phyloP scores from a whole-genome alignment of 2,888 invertebrate species.

The Diachrysia chrysitis region DNA sequence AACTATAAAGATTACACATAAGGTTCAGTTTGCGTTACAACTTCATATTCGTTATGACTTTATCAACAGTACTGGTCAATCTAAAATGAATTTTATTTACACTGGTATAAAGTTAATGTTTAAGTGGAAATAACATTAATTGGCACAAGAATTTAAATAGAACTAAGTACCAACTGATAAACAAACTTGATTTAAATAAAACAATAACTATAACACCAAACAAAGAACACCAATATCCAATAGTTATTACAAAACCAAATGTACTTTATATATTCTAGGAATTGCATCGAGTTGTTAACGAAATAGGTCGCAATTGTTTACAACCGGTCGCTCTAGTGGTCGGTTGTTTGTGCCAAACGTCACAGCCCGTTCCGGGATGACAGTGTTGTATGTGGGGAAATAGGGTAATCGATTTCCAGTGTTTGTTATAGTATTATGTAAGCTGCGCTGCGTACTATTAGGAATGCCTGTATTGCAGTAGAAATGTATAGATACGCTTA shows the following conservation, averaged over 20 bases:
- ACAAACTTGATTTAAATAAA: too few species aligned
- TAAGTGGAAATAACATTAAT: too few species aligned
- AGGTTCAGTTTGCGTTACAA: too few species aligned
- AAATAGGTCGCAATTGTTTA: constrained; percentile 55
- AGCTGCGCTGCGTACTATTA: constrained; percentile 9
- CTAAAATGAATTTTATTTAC: too few species aligned
- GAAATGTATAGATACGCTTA: neutral
- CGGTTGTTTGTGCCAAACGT: constrained; percentile 44
- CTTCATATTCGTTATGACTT: too few species aligned
- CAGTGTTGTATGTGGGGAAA: constrained; percentile 19
- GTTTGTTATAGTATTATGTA: constrained; percentile 6
- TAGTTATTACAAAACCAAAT: constrained; percentile 21
- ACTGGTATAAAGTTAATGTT: too few species aligned
- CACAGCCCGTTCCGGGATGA: constrained; percentile 34
- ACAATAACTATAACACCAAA: neutral
- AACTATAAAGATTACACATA: too few species aligned
- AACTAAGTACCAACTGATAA: too few species aligned
- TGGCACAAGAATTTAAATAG: too few species aligned
- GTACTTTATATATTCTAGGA: constrained; percentile 25
- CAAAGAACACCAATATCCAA: neutral
- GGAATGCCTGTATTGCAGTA: too few species aligned
- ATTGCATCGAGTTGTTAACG: constrained; percentile 19
- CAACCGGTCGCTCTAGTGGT: neutral
- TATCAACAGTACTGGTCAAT: too few species aligned
- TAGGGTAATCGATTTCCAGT: constrained; percentile 40